phyloP scores from a whole-genome alignment of 2,888 invertebrate species.

The Yponomeuta cagnagella region DNA sequence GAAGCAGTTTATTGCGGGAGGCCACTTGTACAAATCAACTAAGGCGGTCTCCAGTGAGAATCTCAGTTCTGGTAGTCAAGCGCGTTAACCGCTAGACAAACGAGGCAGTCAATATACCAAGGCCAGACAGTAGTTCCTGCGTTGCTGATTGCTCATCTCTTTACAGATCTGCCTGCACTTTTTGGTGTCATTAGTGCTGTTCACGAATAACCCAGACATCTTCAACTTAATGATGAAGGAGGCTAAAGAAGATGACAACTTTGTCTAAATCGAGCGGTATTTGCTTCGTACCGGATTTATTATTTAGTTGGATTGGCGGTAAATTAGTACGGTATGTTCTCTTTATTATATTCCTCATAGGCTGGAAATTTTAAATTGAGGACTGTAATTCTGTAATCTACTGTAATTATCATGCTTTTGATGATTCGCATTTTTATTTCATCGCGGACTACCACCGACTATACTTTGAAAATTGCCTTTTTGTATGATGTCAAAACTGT shows the following conservation, averaged over 20 bases:
- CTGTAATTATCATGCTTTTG: not conserved
- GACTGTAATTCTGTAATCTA: not conserved
- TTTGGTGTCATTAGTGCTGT: conserved; percentile 87
- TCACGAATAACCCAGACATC: conserved; percentile 80
- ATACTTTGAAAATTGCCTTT: not conserved
- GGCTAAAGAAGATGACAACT: not conserved
- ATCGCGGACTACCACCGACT: too few relatives aligned
- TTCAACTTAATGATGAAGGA: not conserved
- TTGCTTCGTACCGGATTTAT: not conserved
- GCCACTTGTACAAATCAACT: too few relatives aligned
- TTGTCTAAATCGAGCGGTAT: not conserved
- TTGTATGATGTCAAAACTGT: not conserved
- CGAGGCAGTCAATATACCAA: too few relatives aligned
- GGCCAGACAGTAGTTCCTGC: too few relatives aligned
- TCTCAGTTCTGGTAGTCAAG: too few relatives aligned
- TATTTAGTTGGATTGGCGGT: not conserved
- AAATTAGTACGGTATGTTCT: not conserved
- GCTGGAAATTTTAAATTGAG: not conserved
- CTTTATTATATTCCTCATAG: not conserved
- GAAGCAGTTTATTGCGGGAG: too few relatives aligned
- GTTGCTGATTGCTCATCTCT: conserved; percentile 5
- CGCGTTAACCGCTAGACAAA: too few relatives aligned
- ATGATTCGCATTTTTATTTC: too few relatives aligned
- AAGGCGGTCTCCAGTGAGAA: too few relatives aligned
- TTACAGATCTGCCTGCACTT: conserved; percentile 83